phyloP scores from a whole-genome alignment of 1,140 invertebrate species.

The Proctacanthus coquilletti region DNA sequence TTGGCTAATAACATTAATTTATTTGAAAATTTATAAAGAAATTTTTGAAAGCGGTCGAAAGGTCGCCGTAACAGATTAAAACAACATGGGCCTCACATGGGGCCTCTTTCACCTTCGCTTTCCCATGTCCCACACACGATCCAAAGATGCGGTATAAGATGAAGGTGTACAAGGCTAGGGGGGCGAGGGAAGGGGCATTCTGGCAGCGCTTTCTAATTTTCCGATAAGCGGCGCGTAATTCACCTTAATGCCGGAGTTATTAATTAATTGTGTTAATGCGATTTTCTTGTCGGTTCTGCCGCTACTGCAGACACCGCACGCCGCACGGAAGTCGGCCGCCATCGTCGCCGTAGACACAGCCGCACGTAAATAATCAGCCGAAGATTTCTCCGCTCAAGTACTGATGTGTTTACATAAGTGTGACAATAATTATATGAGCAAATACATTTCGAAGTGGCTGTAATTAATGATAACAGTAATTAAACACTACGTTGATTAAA shows the following conservation, averaged over 20 bases:
- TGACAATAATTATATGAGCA: constrained; percentile 1
- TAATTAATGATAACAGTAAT: constrained; percentile 1
- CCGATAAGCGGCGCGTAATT: not conserved
- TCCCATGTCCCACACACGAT: too few relatives aligned
- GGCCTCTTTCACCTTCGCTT: too few relatives aligned
- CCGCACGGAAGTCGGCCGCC: too few relatives aligned
- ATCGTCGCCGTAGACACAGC: not conserved
- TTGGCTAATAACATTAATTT: too few relatives aligned
- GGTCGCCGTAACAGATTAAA: too few relatives aligned
- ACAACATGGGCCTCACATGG: too few relatives aligned
- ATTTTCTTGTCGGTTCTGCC: constrained; percentile 1
- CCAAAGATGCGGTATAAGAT: too few relatives aligned
- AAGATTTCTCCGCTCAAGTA: not conserved
- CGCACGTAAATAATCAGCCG: not conserved
- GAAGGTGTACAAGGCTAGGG: too few relatives aligned
- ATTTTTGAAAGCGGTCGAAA: too few relatives aligned
- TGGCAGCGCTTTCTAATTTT: constrained; percentile 1
- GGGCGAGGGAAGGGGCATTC: too few relatives aligned
- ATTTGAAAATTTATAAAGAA: too few relatives aligned
- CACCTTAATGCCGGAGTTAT: not conserved
- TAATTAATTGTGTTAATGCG: constrained; percentile 1
- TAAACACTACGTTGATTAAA: constrained; percentile 1
- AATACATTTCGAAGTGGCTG: not conserved
- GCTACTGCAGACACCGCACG: too few relatives aligned
- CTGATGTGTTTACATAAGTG: not conserved